These are phyloP conservation scores for Nyctalus aviator DNA, from an alignment of 2,797 vertebrate genomes.

Conservation along the genomic window DNA sequence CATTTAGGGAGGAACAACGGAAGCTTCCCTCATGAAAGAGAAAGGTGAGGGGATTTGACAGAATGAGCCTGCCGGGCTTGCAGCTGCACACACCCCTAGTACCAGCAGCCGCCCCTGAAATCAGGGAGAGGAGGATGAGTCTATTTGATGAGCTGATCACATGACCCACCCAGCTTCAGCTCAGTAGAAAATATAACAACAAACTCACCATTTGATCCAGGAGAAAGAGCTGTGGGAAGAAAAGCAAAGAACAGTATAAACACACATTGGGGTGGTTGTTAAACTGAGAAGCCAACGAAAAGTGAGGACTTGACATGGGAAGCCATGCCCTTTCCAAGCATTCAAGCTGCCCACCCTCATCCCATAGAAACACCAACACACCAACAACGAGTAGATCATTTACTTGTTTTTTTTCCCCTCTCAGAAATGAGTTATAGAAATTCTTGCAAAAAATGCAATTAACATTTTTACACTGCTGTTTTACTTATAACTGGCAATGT, in stretches of 20 bases:
- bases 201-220: conserved; percentile 94
- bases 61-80: not conserved
- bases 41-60: not conserved
- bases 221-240: conserved; percentile 91
- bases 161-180: not conserved
- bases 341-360: not conserved
- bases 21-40: not conserved
- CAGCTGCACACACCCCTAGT: not conserved
- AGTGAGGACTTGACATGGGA: not conserved
- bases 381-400: not conserved
- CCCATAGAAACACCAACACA: not conserved
- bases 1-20: not conserved
- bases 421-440: conserved; percentile 51
- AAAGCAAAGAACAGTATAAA: conserved; percentile 65
- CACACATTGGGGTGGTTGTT: not conserved
- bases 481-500: not conserved
- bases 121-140: not conserved
- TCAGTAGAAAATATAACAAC: conserved; percentile 15
- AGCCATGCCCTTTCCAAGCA: not conserved
- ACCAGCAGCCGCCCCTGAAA: not conserved
- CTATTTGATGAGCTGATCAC: not conserved
- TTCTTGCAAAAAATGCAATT: not conserved
- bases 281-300: conserved; percentile 55
- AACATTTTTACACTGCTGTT: conserved; percentile 12
- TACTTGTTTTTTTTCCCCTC: not conserved